A percentile compares a stretch with the other conserved stretches of the same genome.
phyloP scores from a whole-genome alignment of 2,888 invertebrate genomes.

The Caenorhabditis becei region DNA sequence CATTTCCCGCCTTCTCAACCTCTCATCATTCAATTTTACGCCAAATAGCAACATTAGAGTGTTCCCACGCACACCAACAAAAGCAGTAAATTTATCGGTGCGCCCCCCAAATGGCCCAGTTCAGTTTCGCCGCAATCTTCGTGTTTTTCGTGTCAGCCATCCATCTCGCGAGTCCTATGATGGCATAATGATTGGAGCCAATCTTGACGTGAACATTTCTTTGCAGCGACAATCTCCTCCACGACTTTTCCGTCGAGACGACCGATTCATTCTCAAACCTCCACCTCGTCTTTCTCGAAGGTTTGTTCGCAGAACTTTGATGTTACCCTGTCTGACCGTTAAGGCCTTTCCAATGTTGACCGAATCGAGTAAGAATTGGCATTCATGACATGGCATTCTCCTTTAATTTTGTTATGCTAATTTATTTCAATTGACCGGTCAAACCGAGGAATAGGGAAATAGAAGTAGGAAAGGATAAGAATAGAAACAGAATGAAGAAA shows the following conservation, averaged over 20 bases:
- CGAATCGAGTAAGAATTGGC: slow-evolving; percentile 14
- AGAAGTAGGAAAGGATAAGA: slow-evolving; percentile 13
- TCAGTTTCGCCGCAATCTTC: slow-evolving; percentile 12
- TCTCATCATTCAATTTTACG: slow-evolving; percentile 28
- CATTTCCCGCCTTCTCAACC: background rate
- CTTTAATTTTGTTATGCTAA: slow-evolving; percentile 31
- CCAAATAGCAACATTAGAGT: slow-evolving; percentile 41
- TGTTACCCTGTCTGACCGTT: background rate
- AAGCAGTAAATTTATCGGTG: slow-evolving; percentile 58
- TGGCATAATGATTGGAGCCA: slow-evolving; percentile 51
- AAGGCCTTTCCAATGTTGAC: background rate
- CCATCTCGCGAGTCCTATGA: slow-evolving; percentile 9
- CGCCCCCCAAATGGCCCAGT: slow-evolving; percentile 41
- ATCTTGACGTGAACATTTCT: slow-evolving; percentile 28
- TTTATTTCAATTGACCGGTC: slow-evolving; percentile 18
- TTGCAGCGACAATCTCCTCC: slow-evolving; percentile 53
- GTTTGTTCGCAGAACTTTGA: slow-evolving; percentile 32
- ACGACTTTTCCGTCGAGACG: slow-evolving; percentile 61
- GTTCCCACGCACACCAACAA: slow-evolving; percentile 60
- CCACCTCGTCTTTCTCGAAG: slow-evolving; percentile 59
- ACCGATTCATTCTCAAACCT: slow-evolving; percentile 55
- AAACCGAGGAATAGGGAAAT: background rate
- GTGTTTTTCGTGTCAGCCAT: slow-evolving; percentile 25
- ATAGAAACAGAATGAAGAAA: too few relatives aligned
- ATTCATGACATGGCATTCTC: slow-evolving; percentile 21